phyloP scores from a whole-genome alignment of 2,888 invertebrate species.

The Beris morrisii region DNA sequence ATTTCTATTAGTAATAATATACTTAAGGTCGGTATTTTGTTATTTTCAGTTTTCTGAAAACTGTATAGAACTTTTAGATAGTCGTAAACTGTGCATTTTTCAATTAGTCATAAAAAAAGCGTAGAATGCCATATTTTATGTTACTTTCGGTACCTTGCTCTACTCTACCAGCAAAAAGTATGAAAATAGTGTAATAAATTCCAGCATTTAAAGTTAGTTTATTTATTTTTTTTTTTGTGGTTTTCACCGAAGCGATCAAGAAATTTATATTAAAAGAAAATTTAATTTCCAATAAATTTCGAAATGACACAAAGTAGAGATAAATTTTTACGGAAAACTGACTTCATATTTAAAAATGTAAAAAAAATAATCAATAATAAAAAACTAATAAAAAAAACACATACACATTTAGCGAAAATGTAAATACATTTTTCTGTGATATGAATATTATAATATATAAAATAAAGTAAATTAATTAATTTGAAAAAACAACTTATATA shows the following conservation, averaged over 20 bases:
- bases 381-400: slow-evolving; percentile 17
- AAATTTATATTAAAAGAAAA: neutral
- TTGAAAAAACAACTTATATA: slow-evolving; percentile 4
- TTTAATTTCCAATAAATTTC: neutral
- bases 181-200: no score
- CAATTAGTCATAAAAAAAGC: no score
- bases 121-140: no score
- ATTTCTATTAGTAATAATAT: no score
- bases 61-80: no score
- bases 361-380: slow-evolving; percentile 24
- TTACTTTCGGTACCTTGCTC: no score
- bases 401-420: slow-evolving; percentile 38
- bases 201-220: no score
- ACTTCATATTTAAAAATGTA: slow-evolving; percentile 1
- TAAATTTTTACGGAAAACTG: neutral
- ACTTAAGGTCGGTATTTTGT: no score
- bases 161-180: no score
- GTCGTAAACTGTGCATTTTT: no score
- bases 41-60: no score
- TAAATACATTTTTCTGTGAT: slow-evolving; percentile 40
- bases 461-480: neutral
- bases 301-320: neutral
- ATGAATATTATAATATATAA: slow-evolving; percentile 34
- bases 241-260: neutral
- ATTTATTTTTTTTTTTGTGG: no score